These are phyloP conservation scores for Cherax quadricarinatus DNA, from an alignment of 1,140 invertebrate species.

Conservation along the genomic window DNA sequence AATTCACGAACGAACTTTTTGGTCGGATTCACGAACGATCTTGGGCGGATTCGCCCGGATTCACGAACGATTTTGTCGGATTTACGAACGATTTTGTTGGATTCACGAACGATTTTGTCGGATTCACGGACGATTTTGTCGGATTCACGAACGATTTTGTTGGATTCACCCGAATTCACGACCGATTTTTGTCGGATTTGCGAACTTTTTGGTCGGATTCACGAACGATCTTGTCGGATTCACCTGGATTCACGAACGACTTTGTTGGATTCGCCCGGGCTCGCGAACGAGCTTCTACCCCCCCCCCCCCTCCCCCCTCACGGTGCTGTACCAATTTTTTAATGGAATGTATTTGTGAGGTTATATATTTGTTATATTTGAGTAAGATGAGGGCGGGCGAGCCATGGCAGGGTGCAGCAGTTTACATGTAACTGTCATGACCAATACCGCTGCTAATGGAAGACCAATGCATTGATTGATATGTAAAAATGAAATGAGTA, in stretches of 20 bases:
- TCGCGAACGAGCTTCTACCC: not conserved
- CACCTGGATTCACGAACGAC: not conserved
- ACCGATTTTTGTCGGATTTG: too few relatives aligned
- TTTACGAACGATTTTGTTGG: too few relatives aligned
- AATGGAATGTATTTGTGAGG: not conserved
- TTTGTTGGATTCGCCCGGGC: not conserved
- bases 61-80: too few relatives aligned
- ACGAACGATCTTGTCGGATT: not conserved
- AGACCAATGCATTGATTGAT: constrained; percentile 55
- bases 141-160: too few relatives aligned
- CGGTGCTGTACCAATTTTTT: not conserved
- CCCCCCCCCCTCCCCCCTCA: not conserved
- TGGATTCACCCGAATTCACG: not conserved
- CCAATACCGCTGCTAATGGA: constrained; percentile 48
- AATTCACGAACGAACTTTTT: not conserved
- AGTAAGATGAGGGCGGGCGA: constrained; percentile 25
- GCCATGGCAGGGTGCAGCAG: not conserved
- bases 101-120: too few relatives aligned
- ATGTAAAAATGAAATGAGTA: constrained; percentile 52
- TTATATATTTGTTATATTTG: constrained; percentile 39
- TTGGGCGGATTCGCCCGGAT: too few relatives aligned
- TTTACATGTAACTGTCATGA: constrained; percentile 54
- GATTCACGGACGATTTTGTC: too few relatives aligned
- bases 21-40: not conserved
- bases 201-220: too few relatives aligned